phyloP scores from a whole-genome alignment of 1,140 invertebrate genomes.

The Camponotus pennsylvanicus region DNA sequence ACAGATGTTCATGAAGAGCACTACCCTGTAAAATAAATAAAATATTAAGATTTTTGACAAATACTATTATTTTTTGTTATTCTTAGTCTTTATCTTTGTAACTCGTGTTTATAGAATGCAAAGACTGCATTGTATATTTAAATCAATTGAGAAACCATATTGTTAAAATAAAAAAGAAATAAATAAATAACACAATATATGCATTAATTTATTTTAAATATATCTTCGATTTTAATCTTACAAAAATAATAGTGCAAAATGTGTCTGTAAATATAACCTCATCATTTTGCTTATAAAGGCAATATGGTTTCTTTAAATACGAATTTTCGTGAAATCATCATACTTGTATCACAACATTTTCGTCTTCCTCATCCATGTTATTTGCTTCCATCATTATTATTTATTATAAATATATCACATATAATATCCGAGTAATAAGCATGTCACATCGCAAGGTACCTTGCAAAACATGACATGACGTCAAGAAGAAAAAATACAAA shows the following conservation, averaged over 20 bases:
- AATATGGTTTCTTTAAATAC: neutral
- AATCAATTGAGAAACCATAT: neutral
- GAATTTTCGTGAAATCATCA: neutral
- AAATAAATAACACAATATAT: neutral
- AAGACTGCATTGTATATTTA: neutral
- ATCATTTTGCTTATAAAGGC: neutral
- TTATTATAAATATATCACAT: neutral
- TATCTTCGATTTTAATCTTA: neutral
- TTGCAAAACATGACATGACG: neutral
- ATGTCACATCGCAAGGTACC: neutral
- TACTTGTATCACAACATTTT: conserved; percentile 79
- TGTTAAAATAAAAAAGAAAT: neutral
- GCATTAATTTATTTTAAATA: neutral
- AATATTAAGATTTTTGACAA: neutral
- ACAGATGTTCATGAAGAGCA: conserved; percentile 78
- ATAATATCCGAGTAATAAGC: too few relatives aligned
- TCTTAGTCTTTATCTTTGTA: neutral
- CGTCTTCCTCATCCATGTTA: conserved; percentile 69
- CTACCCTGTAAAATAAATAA: conserved; percentile 75
- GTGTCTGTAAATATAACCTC: conserved; percentile 31
- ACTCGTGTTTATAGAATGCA: neutral
- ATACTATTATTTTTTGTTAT: neutral
- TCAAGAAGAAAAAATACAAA: neutral
- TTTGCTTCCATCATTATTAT: conserved; percentile 13
- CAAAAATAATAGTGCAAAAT: conserved; percentile 33